Percentiles rank a stretch among this genome's conserved stretches.
Evolutionary conservation across 2,888 invertebrate genomes (phyloP).

Genomic region (Agrochola circellaris): DNA sequence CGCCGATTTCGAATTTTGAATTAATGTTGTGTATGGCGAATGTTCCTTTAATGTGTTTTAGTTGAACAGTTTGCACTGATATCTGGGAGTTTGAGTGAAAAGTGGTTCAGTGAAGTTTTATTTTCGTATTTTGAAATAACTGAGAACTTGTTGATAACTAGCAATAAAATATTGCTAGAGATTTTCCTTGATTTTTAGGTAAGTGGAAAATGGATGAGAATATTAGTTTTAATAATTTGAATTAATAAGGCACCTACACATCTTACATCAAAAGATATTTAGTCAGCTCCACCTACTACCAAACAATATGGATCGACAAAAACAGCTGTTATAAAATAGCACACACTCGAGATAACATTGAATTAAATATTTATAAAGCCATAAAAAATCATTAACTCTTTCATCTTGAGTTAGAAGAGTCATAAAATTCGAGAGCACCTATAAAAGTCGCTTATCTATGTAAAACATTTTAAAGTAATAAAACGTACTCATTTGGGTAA

Average conservation of each 20-base stretch:
- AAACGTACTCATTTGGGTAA: constrained; percentile 38
- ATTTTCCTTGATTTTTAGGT: constrained; percentile 66
- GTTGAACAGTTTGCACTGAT: constrained; percentile 64
- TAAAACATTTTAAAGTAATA: constrained; percentile 55
- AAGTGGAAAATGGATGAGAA: constrained; percentile 61
- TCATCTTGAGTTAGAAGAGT: constrained; percentile 64
- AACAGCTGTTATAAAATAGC: constrained; percentile 20
- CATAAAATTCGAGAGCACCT: constrained; percentile 67
- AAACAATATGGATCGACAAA: constrained; percentile 22
- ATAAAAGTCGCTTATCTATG: constrained; percentile 67
- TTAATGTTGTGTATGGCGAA: constrained; percentile 66
- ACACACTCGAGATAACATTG: constrained; percentile 14
- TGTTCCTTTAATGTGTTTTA: constrained; percentile 79
- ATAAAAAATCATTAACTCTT: constrained; percentile 70
- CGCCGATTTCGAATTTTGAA: constrained; percentile 71
- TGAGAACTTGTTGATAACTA: constrained; percentile 56
- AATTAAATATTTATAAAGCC: constrained; percentile 57
- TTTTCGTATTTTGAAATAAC: constrained; percentile 38
- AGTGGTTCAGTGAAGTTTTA: constrained; percentile 62
- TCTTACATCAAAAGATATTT: not conserved
- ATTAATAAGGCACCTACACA: not conserved
- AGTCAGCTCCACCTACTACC: not conserved
- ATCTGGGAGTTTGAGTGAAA: constrained; percentile 54
- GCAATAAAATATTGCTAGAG: constrained; percentile 40
- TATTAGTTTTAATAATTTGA: constrained; percentile 1